Base-by-base conservation (phyloP, 2,797 vertebrate species). In the Loris lydekkerianus region DNA sequence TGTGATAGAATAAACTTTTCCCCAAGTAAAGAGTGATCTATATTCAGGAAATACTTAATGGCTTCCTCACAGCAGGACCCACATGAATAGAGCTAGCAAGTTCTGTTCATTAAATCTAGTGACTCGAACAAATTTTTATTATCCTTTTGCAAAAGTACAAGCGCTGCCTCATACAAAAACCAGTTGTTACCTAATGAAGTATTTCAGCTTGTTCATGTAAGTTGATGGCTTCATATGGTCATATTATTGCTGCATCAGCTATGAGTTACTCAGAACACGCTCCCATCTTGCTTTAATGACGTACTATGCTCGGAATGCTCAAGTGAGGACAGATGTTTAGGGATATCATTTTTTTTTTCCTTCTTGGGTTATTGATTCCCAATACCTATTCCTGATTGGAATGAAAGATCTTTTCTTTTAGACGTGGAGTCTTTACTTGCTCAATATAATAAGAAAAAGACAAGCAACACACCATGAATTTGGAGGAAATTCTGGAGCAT, bases 81-180 rank as follows among this genome's bases (percentile, higher is more conserved):
- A 10, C 20, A 3, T 86, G 87, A 89, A 37, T 34, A 31, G 67
- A 78, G 90, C 37, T 46, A 61, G 72, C 93, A 94, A 69, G 87
- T 76, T 93, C 63, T 81, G 46, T 69, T 61, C 75, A 58, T 96
- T 96, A 97, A 93, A 84, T 95, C 93, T 95, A 80, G 83, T 91
- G 88, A 90, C 85, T 96, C 0, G 46, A 70, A 95, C 70, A 85
- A 31, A 75, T 96, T 98, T 94, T 88, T 86, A 83, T 86, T 96
- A 86, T 92, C 92, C 46, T 90, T 97, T 98, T 93, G 69, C 78
- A 96, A 92, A 94, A 87, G 40, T 27, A 11, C 75, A 96, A 94
- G 78, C 27, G 13, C 0, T 72, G 40, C 49, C 93, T 92, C 83
- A 90, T 86, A 69, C n/a, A 86, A 81, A 94, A 93, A 58, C 58